A percentile compares a stretch with the other conserved stretches of the same genome.
These are phyloP conservation scores for Apus apus DNA, from an alignment of 2,113 vertebrate species.

Conservation along the genomic window DNA sequence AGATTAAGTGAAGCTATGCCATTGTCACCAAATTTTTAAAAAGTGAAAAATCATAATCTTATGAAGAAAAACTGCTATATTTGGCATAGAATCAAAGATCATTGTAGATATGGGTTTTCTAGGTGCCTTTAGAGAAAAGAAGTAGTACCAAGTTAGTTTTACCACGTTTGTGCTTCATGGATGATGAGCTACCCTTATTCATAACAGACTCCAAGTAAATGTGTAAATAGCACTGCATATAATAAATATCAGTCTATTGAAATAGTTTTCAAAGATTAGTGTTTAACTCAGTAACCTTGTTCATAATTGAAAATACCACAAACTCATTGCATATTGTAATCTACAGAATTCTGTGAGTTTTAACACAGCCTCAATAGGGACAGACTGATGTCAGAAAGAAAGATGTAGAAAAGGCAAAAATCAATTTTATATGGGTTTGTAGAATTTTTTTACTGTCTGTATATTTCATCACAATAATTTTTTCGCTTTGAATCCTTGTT, in stretches of 20 bases:
- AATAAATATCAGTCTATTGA: not conserved
- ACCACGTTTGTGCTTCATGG: not conserved
- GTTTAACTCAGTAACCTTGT: not conserved
- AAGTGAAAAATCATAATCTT: not conserved
- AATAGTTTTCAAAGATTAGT: not conserved
- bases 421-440: not conserved
- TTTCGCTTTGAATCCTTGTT: not conserved
- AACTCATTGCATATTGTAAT: not conserved
- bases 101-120: not conserved
- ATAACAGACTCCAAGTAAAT: not conserved
- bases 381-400: not conserved
- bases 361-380: not conserved
- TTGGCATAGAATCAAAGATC: not conserved
- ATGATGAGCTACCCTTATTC: not conserved
- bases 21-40: not conserved
- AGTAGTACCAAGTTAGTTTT: not conserved
- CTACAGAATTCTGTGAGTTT: not conserved
- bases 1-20: too few species aligned
- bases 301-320: not conserved
- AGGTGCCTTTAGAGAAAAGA: not conserved
- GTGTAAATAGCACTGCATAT: not conserved
- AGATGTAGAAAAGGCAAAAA: not conserved
- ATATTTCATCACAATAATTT: not conserved
- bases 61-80: not conserved
- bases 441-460: not conserved